Evolutionary conservation across 1,140 invertebrate genomes (phyloP).

Genomic region (Zaprionus ornatus): DNA sequence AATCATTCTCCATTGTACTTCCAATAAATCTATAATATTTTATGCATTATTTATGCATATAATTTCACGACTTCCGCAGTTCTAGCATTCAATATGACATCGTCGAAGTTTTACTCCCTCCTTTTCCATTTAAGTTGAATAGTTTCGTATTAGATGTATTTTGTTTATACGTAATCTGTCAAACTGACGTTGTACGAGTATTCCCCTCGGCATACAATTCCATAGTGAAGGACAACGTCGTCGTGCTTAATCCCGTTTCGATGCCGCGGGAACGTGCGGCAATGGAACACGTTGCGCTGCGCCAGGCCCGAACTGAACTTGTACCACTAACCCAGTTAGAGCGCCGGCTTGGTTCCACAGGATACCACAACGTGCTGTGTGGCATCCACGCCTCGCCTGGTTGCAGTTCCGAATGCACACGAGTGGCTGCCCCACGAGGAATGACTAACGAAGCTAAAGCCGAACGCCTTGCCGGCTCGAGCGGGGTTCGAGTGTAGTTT

Average conservation of each 20-base stretch:
- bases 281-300: slow-evolving; percentile 50
- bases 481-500: slow-evolving; percentile 6
- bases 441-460: neutral
- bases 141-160: slow-evolving; percentile 16
- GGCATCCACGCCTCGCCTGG: slow-evolving; percentile 24
- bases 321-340: slow-evolving; percentile 83
- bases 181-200: slow-evolving; percentile 29
- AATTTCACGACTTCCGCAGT: neutral
- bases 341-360: slow-evolving; percentile 28
- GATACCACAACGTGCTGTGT: slow-evolving; percentile 18
- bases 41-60: neutral
- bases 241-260: slow-evolving; percentile 31
- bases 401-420: slow-evolving; percentile 43
- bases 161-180: slow-evolving; percentile 29
- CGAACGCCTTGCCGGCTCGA: slow-evolving; percentile 19
- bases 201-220: slow-evolving; percentile 26
- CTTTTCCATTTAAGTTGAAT: neutral
- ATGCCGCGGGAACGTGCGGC: slow-evolving; percentile 28
- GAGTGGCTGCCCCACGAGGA: slow-evolving; percentile 3
- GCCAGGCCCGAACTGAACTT: slow-evolving; percentile 74
- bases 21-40: neutral
- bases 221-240: slow-evolving; percentile 24
- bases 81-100: neutral
- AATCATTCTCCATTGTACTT: too few relatives aligned
- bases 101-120: neutral